Base-by-base conservation (phyloP, 2,113 vertebrate genomes). In the Oxyura jamaicensis region DNA sequence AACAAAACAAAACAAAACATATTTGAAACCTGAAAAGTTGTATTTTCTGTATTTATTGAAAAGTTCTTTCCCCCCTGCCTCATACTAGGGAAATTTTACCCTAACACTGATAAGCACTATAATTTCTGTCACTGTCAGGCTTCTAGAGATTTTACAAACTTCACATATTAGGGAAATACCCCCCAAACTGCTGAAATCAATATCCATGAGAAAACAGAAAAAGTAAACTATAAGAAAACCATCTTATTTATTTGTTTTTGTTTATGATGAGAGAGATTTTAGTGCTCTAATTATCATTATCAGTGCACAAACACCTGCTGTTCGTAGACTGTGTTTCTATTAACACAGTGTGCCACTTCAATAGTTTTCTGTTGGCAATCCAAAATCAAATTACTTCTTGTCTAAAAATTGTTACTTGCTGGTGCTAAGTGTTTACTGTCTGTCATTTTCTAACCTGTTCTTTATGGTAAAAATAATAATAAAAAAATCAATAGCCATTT, bases 271-370 rank as follows among this genome's bases (percentile, higher is more conserved):
- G 86, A 75, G 88, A 93, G 41, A 91, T 91, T 94, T 84, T 78
- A 50, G 39, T 59, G 86, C 44, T 79, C 26, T 91, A 92, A 96
- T 97, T 96, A 93, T 88, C 88, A 96, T 88, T 93, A 97, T 93
- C 96, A 87, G 93, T 5, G 9, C 92, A 95, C 74, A 85, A 90
- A 89, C 92, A 94, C 93, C 92, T 96, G 95, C 96, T 93, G 86
- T 83, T 96, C 48, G 77, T 84, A 76, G 91, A 67, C 11, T 4
- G 77, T 65, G 69, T 79, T 95, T 84, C 88, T 81, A 95, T 95
- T 93, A 93, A 86, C 90, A 75, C 60, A 44, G 48, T 29, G 92
- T 76, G 86, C 83, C 83, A 96, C 93, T 96, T 84, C 88, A 93
- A 41, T 60, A 72, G 93, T 41, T 94, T 94, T 83, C 55, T 94